Evolutionary conservation across 2,113 vertebrate genomes (phyloP).

Genomic region (Cettia cetti): DNA sequence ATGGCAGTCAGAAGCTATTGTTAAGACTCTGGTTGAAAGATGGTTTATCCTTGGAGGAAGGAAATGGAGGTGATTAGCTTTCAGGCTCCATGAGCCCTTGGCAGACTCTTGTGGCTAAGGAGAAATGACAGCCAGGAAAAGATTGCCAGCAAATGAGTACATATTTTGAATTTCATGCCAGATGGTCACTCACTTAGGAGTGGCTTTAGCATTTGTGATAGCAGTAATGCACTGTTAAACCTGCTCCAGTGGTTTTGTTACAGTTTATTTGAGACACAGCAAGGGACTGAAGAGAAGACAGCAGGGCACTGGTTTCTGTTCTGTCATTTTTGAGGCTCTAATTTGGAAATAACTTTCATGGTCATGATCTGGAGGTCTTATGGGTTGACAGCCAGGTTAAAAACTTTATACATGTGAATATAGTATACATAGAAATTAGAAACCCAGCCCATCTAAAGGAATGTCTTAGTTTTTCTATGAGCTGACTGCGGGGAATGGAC

Average conservation of each 20-base stretch:
- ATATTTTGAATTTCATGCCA: background rate
- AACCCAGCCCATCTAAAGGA: background rate
- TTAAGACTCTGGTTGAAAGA: background rate
- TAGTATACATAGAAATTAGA: background rate
- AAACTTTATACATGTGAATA: background rate
- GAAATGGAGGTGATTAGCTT: background rate
- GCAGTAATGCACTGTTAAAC: background rate
- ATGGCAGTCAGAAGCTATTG: background rate
- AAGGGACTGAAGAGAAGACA: background rate
- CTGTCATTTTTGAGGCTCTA: background rate
- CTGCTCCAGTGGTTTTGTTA: background rate
- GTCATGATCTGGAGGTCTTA: rapidly evolving
- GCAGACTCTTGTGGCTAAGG: background rate
- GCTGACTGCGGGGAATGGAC: background rate
- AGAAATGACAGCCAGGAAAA: background rate
- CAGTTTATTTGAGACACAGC: background rate
- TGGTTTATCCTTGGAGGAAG: background rate
- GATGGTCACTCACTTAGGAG: background rate
- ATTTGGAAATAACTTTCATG: background rate
- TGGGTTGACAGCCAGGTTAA: background rate
- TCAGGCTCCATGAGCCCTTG: background rate
- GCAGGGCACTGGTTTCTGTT: background rate
- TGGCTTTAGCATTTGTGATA: background rate
- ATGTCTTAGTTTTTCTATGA: background rate
- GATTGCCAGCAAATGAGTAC: background rate